Evolutionary conservation across 2,797 vertebrate species (phyloP).

Genomic region (Mareca penelope): DNA sequence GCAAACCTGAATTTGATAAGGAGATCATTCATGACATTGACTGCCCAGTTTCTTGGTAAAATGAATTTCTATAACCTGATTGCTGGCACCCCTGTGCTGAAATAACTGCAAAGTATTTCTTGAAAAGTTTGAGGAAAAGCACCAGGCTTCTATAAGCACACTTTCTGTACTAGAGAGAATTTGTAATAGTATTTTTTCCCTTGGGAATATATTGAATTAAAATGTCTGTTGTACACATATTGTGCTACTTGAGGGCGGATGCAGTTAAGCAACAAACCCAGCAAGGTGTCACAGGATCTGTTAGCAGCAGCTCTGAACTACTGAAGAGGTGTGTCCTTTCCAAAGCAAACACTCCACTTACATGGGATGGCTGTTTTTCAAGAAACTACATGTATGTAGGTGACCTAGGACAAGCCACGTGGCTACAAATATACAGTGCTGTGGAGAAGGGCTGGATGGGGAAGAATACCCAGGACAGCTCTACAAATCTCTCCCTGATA

Average conservation of each 20-base stretch:
- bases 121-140: background rate
- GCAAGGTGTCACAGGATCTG: background rate
- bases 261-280: background rate
- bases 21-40: background rate
- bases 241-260: background rate
- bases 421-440: background rate
- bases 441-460: background rate
- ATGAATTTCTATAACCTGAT: background rate
- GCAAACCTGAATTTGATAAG: background rate
- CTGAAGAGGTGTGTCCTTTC: background rate
- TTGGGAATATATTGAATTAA: background rate
- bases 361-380: background rate
- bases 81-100: background rate
- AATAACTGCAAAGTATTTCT: background rate
- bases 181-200: background rate
- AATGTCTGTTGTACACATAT: too few species aligned
- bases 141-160: background rate
- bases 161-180: background rate
- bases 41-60: background rate
- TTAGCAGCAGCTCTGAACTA: background rate
- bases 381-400: rapidly evolving
- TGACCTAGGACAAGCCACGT: background rate
- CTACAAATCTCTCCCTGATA: background rate
- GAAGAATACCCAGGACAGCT: background rate
- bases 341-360: background rate